phyloP scores from a whole-genome alignment of 2,888 invertebrate species.

The Drosophila crucigera region DNA sequence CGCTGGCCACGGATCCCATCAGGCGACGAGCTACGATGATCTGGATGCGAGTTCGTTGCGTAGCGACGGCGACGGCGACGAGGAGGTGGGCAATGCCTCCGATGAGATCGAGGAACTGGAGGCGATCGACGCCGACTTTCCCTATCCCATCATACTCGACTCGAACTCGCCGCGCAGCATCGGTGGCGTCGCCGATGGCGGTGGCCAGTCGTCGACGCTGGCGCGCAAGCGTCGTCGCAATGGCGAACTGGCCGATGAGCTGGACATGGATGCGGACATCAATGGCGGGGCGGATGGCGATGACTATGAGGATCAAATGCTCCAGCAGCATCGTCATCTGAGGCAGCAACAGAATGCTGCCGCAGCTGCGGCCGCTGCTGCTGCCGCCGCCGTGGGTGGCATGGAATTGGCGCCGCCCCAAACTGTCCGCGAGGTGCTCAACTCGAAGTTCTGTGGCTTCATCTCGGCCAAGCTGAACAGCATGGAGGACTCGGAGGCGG shows the following conservation, averaged over 20 bases:
- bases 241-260: slow-evolving; percentile 44
- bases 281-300: slow-evolving; percentile 71
- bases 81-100: slow-evolving; percentile 71
- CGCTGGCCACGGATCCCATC: slow-evolving; percentile 32
- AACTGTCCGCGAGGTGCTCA: slow-evolving; percentile 83
- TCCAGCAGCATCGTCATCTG: slow-evolving; percentile 83
- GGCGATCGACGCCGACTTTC: slow-evolving; percentile 84
- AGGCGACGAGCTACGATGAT: slow-evolving; percentile 77
- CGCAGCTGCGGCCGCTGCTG: slow-evolving; percentile 43
- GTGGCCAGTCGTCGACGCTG: slow-evolving; percentile 28
- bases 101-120: slow-evolving; percentile 84
- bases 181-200: slow-evolving; percentile 37
- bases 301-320: slow-evolving; percentile 82
- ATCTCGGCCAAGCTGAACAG: slow-evolving; percentile 84
- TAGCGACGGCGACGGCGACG: slow-evolving; percentile 68
- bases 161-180: slow-evolving; percentile 74
- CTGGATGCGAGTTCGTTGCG: slow-evolving; percentile 77
- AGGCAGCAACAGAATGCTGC: slow-evolving; percentile 78
- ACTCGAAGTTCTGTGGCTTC: slow-evolving; percentile 84
- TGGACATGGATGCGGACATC: slow-evolving; percentile 54
- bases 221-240: slow-evolving; percentile 71
- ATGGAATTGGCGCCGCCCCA: slow-evolving; percentile 80
- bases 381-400: slow-evolving; percentile 49
- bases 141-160: slow-evolving; percentile 83
- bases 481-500: slow-evolving; percentile 84